Evolutionary conservation across 2,113 vertebrate genomes (phyloP).

Genomic region (Chunga burmeisteri): DNA sequence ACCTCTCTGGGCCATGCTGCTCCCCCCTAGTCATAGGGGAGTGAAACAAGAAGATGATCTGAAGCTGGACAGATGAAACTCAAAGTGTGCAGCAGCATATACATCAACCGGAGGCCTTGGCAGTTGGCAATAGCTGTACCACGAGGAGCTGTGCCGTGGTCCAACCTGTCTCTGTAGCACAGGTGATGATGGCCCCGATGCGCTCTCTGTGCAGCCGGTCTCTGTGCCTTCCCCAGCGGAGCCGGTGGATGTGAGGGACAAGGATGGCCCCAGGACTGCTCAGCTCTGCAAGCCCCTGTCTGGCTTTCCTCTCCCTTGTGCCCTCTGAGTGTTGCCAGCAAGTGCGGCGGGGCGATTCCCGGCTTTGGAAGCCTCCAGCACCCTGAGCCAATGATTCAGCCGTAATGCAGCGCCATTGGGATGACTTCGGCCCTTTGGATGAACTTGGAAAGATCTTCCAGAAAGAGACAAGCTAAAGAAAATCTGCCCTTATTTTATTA

Average conservation of each 20-base stretch:
- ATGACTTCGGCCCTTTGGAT: neutral
- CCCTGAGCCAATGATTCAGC: neutral
- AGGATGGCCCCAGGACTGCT: neutral
- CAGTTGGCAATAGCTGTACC: rapidly evolving
- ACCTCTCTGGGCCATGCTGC: neutral
- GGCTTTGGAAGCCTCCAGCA: neutral
- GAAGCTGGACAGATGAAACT: neutral
- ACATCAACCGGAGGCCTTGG: neutral
- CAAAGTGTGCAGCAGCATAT: neutral
- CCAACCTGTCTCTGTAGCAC: neutral
- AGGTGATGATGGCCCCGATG: neutral
- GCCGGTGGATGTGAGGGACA: neutral
- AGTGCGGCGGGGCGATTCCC: neutral
- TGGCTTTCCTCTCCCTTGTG: neutral
- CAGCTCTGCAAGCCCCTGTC: neutral
- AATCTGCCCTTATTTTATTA: neutral
- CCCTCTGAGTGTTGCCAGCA: slow-evolving; percentile 17
- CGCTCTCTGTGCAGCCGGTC: rapidly evolving
- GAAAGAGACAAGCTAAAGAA: neutral
- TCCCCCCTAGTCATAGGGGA: neutral
- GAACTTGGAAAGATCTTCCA: neutral
- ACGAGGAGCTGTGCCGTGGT: neutral
- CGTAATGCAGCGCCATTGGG: neutral
- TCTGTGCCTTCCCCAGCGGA: neutral
- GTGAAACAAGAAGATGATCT: neutral